A percentile compares a stretch with the other conserved stretches of the same genome.
phyloP scores from a whole-genome alignment of 2,797 vertebrate species.

The Trematomus bernacchii region DNA sequence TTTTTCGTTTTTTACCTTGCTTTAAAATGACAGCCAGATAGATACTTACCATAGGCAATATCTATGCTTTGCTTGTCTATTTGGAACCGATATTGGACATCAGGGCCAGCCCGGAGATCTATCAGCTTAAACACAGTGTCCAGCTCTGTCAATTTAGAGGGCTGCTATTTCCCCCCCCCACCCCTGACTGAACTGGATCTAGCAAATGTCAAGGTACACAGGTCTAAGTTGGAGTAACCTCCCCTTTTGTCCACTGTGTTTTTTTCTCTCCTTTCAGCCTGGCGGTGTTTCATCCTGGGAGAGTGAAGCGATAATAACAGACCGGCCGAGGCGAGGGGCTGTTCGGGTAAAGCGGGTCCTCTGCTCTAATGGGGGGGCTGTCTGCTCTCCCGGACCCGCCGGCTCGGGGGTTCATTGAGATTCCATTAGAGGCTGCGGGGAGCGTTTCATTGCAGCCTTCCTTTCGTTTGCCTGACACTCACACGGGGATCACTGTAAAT shows the following conservation, averaged over 20 bases:
- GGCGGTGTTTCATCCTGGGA: conserved; percentile 52
- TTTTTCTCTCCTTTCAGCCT: conserved; percentile 49
- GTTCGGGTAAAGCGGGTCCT: conserved; percentile 72
- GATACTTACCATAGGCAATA: conserved; percentile 64
- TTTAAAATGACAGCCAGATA: conserved; percentile 75
- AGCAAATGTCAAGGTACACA: conserved; percentile 79
- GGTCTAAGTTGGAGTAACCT: conserved; percentile 77
- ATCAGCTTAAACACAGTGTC: conserved; percentile 85
- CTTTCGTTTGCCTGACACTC: conserved; percentile 80
- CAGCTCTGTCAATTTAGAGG: conserved; percentile 80
- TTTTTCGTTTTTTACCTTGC: conserved; percentile 36
- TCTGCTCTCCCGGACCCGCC: conserved; percentile 69
- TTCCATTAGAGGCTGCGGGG: conserved; percentile 80
- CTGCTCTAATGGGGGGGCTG: conserved; percentile 77
- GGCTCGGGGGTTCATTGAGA: conserved; percentile 82
- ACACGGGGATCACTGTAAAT: conserved; percentile 79
- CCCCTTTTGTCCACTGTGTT: conserved; percentile 51
- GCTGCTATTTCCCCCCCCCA: conserved; percentile 63
- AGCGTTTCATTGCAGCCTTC: conserved; percentile 65
- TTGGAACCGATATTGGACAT: conserved; percentile 75
- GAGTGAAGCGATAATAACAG: conserved; percentile 84
- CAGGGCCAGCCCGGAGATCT: conserved; percentile 68
- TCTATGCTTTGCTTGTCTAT: conserved; percentile 68
- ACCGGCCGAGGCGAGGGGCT: conserved; percentile 66
- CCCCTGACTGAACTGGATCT: conserved; percentile 68